phyloP scores from a whole-genome alignment of 2,113 vertebrate genomes.

The Amia ocellicauda region DNA sequence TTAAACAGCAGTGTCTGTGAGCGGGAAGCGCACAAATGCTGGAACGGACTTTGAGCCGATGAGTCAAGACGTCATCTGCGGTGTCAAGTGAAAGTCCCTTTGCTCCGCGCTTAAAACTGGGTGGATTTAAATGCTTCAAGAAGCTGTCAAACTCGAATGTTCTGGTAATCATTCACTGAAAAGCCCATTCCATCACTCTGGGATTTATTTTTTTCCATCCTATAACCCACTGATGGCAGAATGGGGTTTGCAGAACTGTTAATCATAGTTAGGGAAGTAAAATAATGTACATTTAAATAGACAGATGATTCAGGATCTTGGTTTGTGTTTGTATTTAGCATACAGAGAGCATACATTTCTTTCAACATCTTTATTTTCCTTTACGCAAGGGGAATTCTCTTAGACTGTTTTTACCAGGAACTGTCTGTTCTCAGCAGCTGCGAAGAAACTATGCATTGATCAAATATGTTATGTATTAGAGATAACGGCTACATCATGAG shows the following conservation, averaged over 20 bases:
- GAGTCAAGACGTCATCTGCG: slow-evolving; percentile 11
- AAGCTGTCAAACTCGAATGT: slow-evolving; percentile 16
- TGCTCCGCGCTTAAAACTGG: neutral
- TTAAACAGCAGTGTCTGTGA: neutral
- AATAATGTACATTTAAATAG: neutral
- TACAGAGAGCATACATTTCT: no score
- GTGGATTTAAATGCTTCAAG: slow-evolving; percentile 6
- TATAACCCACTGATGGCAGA: slow-evolving; percentile 30
- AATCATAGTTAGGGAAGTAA: slow-evolving; percentile 23
- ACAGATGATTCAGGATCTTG: neutral
- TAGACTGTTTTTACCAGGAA: neutral
- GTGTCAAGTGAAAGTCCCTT: neutral
- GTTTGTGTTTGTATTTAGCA: neutral
- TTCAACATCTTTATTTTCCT: no score
- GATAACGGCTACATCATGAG: slow-evolving; percentile 2
- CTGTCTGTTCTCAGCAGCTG: neutral
- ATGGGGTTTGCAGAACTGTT: slow-evolving; percentile 30
- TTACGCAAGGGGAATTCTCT: no score
- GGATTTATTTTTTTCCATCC: slow-evolving; percentile 26
- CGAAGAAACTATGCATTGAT: neutral
- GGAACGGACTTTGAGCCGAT: neutral
- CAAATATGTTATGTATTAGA: slow-evolving; percentile 7
- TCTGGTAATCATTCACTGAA: slow-evolving; percentile 35
- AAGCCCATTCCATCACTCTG: slow-evolving; percentile 15
- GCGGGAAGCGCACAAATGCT: neutral